A percentile compares a stretch with the other conserved stretches of the same genome.
Conservation (phyloP, 2,888 invertebrate genomes). For the Drosophila antonietae region DNA sequence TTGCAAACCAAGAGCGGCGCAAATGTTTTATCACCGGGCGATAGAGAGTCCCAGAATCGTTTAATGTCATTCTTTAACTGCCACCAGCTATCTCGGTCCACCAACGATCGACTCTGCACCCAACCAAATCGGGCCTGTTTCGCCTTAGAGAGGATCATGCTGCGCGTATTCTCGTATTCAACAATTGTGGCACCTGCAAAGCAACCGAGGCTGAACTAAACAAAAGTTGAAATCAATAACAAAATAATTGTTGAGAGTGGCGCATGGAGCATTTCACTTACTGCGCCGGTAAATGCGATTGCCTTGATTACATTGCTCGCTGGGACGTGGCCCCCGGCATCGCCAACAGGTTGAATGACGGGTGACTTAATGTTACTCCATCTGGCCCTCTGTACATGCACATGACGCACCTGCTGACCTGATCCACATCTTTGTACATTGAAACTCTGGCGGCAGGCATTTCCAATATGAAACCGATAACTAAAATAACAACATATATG, state of each 20-base stretch:
- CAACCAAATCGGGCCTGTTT: slow-evolving; percentile 85
- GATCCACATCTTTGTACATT: slow-evolving; percentile 13
- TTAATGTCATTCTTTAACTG: slow-evolving; percentile 72
- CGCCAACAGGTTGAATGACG: slow-evolving; percentile 44
- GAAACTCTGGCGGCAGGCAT: slow-evolving; percentile 37
- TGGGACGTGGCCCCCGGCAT: slow-evolving; percentile 65
- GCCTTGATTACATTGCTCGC: slow-evolving; percentile 77
- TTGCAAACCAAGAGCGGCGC: slow-evolving; percentile 92
- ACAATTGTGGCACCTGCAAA: slow-evolving; percentile 92
- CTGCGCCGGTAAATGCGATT: slow-evolving; percentile 81
- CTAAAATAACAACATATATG: slow-evolving; percentile 7
- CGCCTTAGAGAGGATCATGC: slow-evolving; percentile 76
- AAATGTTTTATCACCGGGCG: slow-evolving; percentile 91
- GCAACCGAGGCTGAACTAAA: slow-evolving; percentile 88
- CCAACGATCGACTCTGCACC: slow-evolving; percentile 48
- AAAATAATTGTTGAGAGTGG: neutral
- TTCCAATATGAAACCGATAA: slow-evolving; percentile 47
- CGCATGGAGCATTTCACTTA: slow-evolving; percentile 44
- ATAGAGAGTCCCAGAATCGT: slow-evolving; percentile 89
- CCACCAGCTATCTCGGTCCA: slow-evolving; percentile 62
- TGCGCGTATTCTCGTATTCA: slow-evolving; percentile 91
- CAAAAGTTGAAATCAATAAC: slow-evolving; percentile 1
- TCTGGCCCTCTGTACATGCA: slow-evolving; percentile 46
- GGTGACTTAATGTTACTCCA: slow-evolving; percentile 54
- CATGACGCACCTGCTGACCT: slow-evolving; percentile 46